Conservation (phyloP, 2,888 invertebrate genomes). For the Nasonovia ribisnigri region DNA sequence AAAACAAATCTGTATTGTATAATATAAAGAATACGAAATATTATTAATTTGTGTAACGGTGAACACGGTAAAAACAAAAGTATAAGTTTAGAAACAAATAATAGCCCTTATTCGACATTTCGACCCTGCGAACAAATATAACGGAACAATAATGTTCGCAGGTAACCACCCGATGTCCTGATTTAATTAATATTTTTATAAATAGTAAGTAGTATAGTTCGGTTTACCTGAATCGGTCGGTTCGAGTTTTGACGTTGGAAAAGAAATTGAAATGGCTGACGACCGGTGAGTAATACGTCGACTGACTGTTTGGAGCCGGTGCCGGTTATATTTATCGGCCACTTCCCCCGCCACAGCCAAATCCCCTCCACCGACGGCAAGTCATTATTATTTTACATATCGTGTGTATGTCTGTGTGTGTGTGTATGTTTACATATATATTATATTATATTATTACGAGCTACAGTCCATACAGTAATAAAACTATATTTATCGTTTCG, state of each 20-base stretch:
- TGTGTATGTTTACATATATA: not conserved
- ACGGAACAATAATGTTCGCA: too few species aligned
- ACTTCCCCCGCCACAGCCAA: not conserved
- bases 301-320: not conserved
- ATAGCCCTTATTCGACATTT: too few species aligned
- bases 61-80: too few species aligned
- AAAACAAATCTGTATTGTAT: too few species aligned
- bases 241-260: not conserved
- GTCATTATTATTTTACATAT: not conserved
- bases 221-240: not conserved
- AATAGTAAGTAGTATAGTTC: not conserved
- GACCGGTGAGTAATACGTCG: not conserved
- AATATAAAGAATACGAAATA: too few species aligned
- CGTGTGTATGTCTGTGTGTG: not conserved
- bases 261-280: not conserved
- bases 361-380: not conserved
- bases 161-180: too few species aligned
- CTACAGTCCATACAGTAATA: not conserved
- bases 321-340: conserved; percentile 30
- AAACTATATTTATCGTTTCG: not conserved
- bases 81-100: too few species aligned
- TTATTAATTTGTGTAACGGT: too few species aligned
- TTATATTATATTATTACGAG: not conserved
- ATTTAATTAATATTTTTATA: not conserved
- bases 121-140: too few species aligned